A percentile compares a stretch with the other conserved stretches of the same genome.
phyloP scores from a whole-genome alignment of 2,888 invertebrate species.

The Limnephilus lunatus region DNA sequence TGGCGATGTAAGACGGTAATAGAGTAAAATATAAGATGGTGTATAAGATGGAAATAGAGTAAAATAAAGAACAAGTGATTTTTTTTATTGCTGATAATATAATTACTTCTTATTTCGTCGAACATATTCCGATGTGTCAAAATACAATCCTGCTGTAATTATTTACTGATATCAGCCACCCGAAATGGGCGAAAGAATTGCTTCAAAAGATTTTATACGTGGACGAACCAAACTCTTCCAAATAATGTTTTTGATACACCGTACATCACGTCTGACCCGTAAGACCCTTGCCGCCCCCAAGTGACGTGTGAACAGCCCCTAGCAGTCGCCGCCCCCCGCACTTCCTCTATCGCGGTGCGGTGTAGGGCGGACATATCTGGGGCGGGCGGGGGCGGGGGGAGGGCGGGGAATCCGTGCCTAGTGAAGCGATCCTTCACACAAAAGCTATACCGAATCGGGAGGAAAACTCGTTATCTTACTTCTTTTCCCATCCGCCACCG shows the following conservation, averaged over 20 bases:
- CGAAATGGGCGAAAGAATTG: neutral
- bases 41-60: too few species aligned
- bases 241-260: neutral
- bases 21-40: too few species aligned
- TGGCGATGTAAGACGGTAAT: too few species aligned
- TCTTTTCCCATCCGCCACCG: conserved; percentile 45
- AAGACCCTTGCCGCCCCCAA: neutral
- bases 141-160: too few species aligned
- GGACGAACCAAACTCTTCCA: neutral
- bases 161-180: neutral
- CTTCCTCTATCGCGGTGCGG: neutral
- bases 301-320: neutral
- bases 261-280: neutral
- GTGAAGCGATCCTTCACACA: conserved; percentile 50
- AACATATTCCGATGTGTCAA: too few species aligned
- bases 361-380: conserved; percentile 20
- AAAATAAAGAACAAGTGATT: neutral
- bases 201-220: neutral
- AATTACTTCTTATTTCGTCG: neutral
- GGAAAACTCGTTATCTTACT: conserved; percentile 49
- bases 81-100: neutral
- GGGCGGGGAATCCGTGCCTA: conserved; percentile 50
- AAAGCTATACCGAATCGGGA: conserved; percentile 47
- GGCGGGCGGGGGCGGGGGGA: conserved; percentile 57
- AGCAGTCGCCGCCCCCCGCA: neutral